Evolutionary conservation across 2,888 invertebrate species (phyloP), one percentile per base, ranked within the genome.

Genomic region (Aphrophora alni): DNA sequence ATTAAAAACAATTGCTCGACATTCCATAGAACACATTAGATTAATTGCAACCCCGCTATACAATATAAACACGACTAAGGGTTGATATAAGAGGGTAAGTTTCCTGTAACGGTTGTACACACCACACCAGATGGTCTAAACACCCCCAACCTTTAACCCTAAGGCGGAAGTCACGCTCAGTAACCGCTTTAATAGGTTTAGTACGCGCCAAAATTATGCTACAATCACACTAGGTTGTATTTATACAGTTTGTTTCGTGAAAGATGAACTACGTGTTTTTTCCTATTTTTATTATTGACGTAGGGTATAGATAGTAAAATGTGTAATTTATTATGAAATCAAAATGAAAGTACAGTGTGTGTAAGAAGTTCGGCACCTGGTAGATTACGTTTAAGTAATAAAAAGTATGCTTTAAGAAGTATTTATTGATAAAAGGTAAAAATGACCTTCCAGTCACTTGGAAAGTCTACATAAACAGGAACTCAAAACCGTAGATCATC

Each of bases 181-280:
- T 59, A 59, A 59, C 59, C 59, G 21, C 59, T 59, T 14, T 59
- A 59, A 59, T 59, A 21, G 59, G 21, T 21, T 59, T 59, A 59
- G 59, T 59, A 59, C 59, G 59, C 59, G 59, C 59, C 59, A 59
- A 59, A 59, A 59, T 59, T 59, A 59, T 59, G n/a, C 59, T 59
- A 21, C 21, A 59, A 59, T 59, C 59, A 59, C 59, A 59, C 59
- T 4, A 21, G 4, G 44, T 7, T 33, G 10, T 7, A n/a, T n/a
- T 12, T 21, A 21, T 21, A 2, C 59, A 5, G 21, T 59, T 5
- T 5, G 59, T 59, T 59, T 21, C 3, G 59, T 59, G 59, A 59
- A 59, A 14, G 21, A 59, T 2, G 59, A 21, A 59, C 59, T 21
- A 21, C 2, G 21, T 2, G 3, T 59, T 21, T 2, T n/a, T 59